Evolutionary conservation across 2,888 invertebrate genomes (phyloP).

Genomic region (Troides aeacus): DNA sequence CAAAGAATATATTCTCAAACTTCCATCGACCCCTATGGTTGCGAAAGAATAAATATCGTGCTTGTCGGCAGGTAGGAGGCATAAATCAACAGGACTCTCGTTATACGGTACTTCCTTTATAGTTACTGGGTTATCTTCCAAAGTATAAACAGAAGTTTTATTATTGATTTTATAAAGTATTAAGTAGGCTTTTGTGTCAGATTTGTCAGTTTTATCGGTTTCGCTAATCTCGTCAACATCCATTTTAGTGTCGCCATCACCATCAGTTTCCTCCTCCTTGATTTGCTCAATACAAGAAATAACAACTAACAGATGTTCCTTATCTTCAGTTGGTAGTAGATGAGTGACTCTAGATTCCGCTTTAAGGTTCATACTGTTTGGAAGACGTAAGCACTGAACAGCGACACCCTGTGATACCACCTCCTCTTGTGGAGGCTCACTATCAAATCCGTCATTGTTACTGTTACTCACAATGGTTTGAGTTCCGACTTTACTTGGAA

Average conservation of each 20-base stretch:
- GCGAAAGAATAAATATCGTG: slow-evolving; percentile 83
- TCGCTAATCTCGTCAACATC: slow-evolving; percentile 65
- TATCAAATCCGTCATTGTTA: slow-evolving; percentile 75
- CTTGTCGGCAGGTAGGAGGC: slow-evolving; percentile 81
- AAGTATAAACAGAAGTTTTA: slow-evolving; percentile 61
- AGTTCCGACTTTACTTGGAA: slow-evolving; percentile 61
- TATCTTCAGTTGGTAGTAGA: slow-evolving; percentile 85
- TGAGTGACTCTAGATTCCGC: slow-evolving; percentile 80
- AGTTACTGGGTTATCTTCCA: slow-evolving; percentile 81
- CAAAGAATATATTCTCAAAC: slow-evolving; percentile 85
- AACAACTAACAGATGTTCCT: slow-evolving; percentile 83
- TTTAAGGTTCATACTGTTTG: slow-evolving; percentile 67
- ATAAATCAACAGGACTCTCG: slow-evolving; percentile 85
- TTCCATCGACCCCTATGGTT: slow-evolving; percentile 87
- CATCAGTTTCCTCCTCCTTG: slow-evolving; percentile 57
- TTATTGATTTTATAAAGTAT: slow-evolving; percentile 65
- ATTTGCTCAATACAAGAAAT: slow-evolving; percentile 67
- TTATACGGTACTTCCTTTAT: slow-evolving; percentile 81
- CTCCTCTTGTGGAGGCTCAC: slow-evolving; percentile 68
- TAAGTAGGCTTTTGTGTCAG: slow-evolving; percentile 62
- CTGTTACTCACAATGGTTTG: slow-evolving; percentile 62
- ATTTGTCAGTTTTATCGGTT: slow-evolving; percentile 48
- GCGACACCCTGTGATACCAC: slow-evolving; percentile 70
- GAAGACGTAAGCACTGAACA: slow-evolving; percentile 80
- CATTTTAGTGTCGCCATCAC: slow-evolving; percentile 68